phyloP scores from a whole-genome alignment of 2,797 vertebrate species.

The Chromis chromis region DNA sequence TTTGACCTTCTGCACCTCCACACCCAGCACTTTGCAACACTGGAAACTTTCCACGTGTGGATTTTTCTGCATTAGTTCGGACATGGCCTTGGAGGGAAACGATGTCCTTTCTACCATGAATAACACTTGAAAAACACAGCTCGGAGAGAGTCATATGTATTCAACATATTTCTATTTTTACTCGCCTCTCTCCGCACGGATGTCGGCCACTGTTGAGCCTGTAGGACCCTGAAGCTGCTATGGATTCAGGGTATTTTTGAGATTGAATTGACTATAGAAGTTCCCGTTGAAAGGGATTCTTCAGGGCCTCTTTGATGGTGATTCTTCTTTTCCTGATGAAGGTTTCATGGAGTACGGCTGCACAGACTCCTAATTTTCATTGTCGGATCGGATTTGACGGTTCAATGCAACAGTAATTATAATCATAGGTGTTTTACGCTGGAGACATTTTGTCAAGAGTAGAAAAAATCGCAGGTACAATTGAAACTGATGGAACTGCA shows the following conservation, averaged over 20 bases:
- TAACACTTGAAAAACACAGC: constrained; percentile 20
- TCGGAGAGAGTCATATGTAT: constrained; percentile 17
- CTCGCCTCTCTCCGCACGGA: background rate
- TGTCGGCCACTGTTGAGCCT: constrained; percentile 1
- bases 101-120: constrained; percentile 28
- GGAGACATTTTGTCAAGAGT: background rate
- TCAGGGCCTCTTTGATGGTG: constrained; percentile 18
- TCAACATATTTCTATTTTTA: constrained; percentile 31
- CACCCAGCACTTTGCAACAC: constrained; percentile 53
- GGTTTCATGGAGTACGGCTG: background rate
- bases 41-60: constrained; percentile 29
- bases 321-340: constrained; percentile 13
- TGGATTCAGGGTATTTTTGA: constrained; percentile 21
- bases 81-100: constrained; percentile 30
- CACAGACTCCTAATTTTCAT: constrained; percentile 5
- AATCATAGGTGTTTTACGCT: background rate
- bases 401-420: background rate
- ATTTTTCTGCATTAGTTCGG: constrained; percentile 56
- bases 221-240: constrained; percentile 5
- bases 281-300: constrained; percentile 5
- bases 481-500: background rate
- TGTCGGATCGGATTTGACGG: constrained; percentile 12
- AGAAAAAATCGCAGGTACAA: background rate
- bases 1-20: constrained; percentile 58
- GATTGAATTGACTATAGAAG: constrained; percentile 9